These are phyloP conservation scores for Aplysia californica DNA, from an alignment of 1,140 invertebrate genomes.

Conservation along the genomic window DNA sequence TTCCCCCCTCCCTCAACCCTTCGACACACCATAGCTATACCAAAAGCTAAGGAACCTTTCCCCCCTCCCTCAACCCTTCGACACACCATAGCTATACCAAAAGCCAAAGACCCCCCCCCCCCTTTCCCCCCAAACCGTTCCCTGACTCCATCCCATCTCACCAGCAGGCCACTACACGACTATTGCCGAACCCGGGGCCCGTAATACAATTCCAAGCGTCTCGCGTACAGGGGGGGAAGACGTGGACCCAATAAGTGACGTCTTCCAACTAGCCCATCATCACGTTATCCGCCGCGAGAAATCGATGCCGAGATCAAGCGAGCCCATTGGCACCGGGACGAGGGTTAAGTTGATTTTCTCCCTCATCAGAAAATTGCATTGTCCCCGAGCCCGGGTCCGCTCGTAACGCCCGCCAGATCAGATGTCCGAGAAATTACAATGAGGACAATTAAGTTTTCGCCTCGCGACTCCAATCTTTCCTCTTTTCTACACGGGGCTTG, in stretches of 20 bases:
- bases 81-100: too few relatives aligned
- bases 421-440: conserved; percentile 25
- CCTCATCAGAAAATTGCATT: conserved; percentile 27
- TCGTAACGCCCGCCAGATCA: conserved; percentile 20
- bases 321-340: conserved; percentile 12
- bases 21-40: too few relatives aligned
- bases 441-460: conserved; percentile 29
- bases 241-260: neutral
- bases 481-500: neutral
- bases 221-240: neutral
- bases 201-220: too few relatives aligned
- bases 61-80: too few relatives aligned
- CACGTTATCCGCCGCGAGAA: neutral
- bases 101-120: too few relatives aligned
- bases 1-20: too few relatives aligned
- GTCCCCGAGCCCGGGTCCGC: neutral
- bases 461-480: neutral
- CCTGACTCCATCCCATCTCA: too few relatives aligned
- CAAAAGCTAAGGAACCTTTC: too few relatives aligned
- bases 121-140: too few relatives aligned
- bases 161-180: too few relatives aligned
- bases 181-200: too few relatives aligned
- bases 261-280: too few relatives aligned
- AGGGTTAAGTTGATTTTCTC: conserved; percentile 26
- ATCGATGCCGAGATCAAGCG: conserved; percentile 27